A percentile compares a stretch with the other conserved stretches of the same genome.
Evolutionary conservation across 1,140 invertebrate genomes (phyloP).

Genomic region (Phymorhynchus buccinoides): DNA sequence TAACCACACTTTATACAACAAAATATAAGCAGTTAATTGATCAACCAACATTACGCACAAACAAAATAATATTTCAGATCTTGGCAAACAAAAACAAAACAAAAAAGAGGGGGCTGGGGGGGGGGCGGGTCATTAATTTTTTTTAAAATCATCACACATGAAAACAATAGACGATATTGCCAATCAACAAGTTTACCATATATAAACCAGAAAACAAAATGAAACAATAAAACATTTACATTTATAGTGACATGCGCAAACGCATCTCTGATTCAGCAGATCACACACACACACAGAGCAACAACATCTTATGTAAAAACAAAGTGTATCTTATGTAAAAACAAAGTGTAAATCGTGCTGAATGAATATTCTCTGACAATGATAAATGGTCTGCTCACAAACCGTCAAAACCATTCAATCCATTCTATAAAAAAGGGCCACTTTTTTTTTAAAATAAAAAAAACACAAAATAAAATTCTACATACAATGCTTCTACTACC

Average conservation of each 20-base stretch:
- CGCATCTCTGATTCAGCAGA: neutral
- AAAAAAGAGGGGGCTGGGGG: no score
- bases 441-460: no score
- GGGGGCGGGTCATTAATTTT: neutral
- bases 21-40: neutral
- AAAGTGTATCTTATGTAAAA: neutral
- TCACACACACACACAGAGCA: neutral
- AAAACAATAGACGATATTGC: neutral
- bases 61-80: neutral
- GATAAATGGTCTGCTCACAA: neutral
- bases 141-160: neutral
- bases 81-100: neutral
- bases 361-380: neutral
- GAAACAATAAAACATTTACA: no score
- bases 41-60: neutral
- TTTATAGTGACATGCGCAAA: neutral
- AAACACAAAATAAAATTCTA: no score
- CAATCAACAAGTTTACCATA: neutral
- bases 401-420: neutral
- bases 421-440: neutral
- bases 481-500: no score
- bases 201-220: neutral
- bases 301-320: neutral
- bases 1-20: neutral
- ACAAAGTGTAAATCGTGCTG: neutral